Base-by-base conservation (phyloP, 1,140 invertebrate genomes). In the Eciton burchellii region DNA sequence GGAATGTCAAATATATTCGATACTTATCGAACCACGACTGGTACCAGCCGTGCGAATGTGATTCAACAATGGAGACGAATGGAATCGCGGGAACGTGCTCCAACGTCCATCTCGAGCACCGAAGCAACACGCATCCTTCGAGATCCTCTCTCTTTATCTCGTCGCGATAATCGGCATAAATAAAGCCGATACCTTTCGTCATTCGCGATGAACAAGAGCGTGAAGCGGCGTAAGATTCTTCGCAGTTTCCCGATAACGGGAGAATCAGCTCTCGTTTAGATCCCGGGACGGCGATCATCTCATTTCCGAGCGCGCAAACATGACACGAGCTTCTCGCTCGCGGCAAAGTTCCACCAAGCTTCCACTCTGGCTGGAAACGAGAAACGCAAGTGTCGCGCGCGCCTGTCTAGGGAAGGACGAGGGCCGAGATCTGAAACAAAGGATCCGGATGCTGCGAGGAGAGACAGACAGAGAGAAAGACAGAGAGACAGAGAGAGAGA, bases 1-100 rank as follows among this genome's bases (percentile, higher is more conserved):
- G 71, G 89, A 84, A 90, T 88, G 76, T 66, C 68, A 73, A 89
- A 87, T 85, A 56, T 81, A 85, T 86, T 83, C n/a, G 66, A 74
- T 62, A 77, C 57, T 35, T 71, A 60, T 19, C 35, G 71, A 74
- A 26, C 76, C 26, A 76, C 56, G 45, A 86, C n/a, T 19, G 16
- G 11, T 24, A 24, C 35, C 9, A n/a, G 12, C 6, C 0, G n/a
- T 54, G 5, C 5, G n/a, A 9, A 35, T 35, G 35, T 59, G 21
- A 49, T 47, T 29, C 65, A 59, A 21, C 12, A 9, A 66, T n/a
- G 19, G 35, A 73, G 16, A 57, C 0, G 45, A 59, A 57, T 12
- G 19, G 29, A 8, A n/a, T n/a, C 11, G 54, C 6, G 26, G 6
- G 11, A 60, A 72, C 21, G 12, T 49, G 21, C 29, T 43, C 59